Conservation (phyloP, 2,888 invertebrate species). For the Synergus itoensis region DNA sequence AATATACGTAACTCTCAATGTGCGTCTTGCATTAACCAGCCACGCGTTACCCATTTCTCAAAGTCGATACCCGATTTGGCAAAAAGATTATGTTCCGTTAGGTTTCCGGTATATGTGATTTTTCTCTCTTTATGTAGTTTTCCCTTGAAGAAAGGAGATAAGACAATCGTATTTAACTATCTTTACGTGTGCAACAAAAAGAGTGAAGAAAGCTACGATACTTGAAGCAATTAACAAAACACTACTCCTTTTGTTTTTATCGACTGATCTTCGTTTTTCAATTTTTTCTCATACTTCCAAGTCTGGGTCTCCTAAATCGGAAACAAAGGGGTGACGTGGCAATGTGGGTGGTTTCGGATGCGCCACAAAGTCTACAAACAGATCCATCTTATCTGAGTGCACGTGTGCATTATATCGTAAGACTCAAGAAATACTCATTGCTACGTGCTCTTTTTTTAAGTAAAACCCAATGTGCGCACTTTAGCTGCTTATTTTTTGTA, state of each 20-base stretch:
- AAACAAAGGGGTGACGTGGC: slow-evolving; percentile 65
- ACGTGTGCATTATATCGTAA: slow-evolving; percentile 25
- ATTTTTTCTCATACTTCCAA: neutral
- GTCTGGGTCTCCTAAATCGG: neutral
- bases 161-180: slow-evolving; percentile 6
- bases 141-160: slow-evolving; percentile 4
- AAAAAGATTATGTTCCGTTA: slow-evolving; percentile 60
- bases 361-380: slow-evolving; percentile 21
- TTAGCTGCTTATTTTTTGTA: neutral
- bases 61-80: slow-evolving; percentile 57
- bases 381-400: neutral
- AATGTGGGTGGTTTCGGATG: slow-evolving; percentile 63
- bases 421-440: neutral
- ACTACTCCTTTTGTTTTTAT: no score
- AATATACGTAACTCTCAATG: slow-evolving; percentile 39
- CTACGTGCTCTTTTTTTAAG: neutral
- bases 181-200: neutral
- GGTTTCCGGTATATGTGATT: neutral
- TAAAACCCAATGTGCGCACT: neutral
- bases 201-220: slow-evolving; percentile 20
- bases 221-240: neutral
- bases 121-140: slow-evolving; percentile 41
- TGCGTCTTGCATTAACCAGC: slow-evolving; percentile 51
- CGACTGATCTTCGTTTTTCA: neutral
- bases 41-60: slow-evolving; percentile 50